A percentile compares a stretch with the other conserved stretches of the same genome.
Evolutionary conservation across 2,113 vertebrate species (phyloP).

Genomic region (Lepus timidus): DNA sequence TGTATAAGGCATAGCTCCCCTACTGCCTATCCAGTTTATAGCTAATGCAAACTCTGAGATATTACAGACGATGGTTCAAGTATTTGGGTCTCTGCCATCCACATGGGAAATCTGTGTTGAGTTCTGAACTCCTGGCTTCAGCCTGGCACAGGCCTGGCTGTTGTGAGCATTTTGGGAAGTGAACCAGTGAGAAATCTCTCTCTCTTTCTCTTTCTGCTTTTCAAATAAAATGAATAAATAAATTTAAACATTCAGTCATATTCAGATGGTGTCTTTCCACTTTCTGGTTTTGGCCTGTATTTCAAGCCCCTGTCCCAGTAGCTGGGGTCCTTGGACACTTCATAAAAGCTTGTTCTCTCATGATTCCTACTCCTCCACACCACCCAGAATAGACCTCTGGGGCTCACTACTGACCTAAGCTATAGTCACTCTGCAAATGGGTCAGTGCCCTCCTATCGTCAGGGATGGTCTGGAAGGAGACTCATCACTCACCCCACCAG

Average conservation of each 20-base stretch:
- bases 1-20: no score
- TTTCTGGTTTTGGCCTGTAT: background rate
- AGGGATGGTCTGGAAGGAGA: background rate
- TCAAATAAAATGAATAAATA: no score
- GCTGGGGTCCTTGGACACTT: background rate
- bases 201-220: no score
- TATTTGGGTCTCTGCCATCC: no score
- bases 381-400: background rate
- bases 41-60: no score
- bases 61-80: no score
- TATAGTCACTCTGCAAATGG: background rate
- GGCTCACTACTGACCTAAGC: background rate
- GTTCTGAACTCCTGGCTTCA: no score
- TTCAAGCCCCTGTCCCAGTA: background rate
- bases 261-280: background rate
- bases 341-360: background rate
- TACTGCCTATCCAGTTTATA: no score
- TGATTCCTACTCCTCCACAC: background rate
- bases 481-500: background rate
- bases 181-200: no score
- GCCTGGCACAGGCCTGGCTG: no score
- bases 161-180: no score
- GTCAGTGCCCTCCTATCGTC: background rate
- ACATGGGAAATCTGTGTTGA: no score
- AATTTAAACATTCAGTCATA: background rate